Base-by-base conservation (phyloP, 1,140 invertebrate species). In the Tribolium madens region DNA sequence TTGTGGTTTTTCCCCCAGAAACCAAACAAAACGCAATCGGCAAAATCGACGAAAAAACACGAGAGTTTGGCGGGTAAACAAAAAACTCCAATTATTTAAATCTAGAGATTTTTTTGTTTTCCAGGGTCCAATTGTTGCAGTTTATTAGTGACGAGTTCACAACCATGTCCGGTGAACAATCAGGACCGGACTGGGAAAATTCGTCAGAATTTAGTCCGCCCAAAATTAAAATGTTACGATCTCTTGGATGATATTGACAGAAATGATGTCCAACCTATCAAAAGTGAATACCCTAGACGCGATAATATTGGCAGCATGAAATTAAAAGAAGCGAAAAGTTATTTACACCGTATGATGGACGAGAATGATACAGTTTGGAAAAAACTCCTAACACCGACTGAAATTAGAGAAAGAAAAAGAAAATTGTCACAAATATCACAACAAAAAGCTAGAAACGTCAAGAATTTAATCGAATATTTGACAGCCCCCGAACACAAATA, bases 261-360 rank as follows among this genome's bases (percentile, higher is more conserved):
- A 14, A 83, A 83, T 21, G 84, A 85, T 73, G 10, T 85, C 6
- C 50, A 83, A 36, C 84, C 84, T 0, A 53, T 85, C 14, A 80
- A 82, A 50, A 75, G 84, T 0, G 84, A 85, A 79, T 85, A 85
- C 77, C 84, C 84, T 0, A 73, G 84, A 46, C 78, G 79, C 31
- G 84, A 84, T 68, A 48, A 81, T 46, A 33, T 81, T 6, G 33
- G n/a, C 10, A 18, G 17, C 31, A 74, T 31, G 46, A 9, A 57
- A 18, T n/a, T 50, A 7, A 14, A 73, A 26, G 48, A 53, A 46
- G 57, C 57, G 1, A 64, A 76, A 17, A 42, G 14, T 10, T 78
- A 76, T 47, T 36, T 78, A 0, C 73, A 78, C 47, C 31, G 76
- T 9, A 31, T 79, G 53, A 15, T 79, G 47, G 9, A 77, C n/a